These are phyloP conservation scores for Alloplasta piceator DNA, from an alignment of 2,888 invertebrate species.

Conservation along the genomic window DNA sequence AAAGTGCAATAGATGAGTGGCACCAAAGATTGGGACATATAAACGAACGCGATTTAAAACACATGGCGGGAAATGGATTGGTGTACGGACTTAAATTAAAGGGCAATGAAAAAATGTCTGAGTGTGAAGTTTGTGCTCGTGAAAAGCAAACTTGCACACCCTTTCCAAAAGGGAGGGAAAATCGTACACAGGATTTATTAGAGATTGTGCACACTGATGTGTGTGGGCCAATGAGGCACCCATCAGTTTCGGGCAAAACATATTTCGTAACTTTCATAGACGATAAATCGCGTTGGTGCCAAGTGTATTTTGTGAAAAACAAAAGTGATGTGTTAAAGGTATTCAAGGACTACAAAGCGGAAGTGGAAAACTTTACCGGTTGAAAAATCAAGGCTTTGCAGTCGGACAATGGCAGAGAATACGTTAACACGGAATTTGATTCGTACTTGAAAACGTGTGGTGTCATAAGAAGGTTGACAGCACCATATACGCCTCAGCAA, in stretches of 20 bases:
- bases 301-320: slow-evolving; percentile 23
- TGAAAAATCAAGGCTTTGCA: slow-evolving; percentile 32
- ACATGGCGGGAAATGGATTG: slow-evolving; percentile 43
- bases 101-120: slow-evolving; percentile 35
- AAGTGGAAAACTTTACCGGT: slow-evolving; percentile 39
- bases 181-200: slow-evolving; percentile 36
- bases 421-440: slow-evolving; percentile 13
- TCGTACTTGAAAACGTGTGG: slow-evolving; percentile 13
- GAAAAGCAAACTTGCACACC: slow-evolving; percentile 50
- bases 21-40: slow-evolving; percentile 55
- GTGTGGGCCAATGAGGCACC: slow-evolving; percentile 45
- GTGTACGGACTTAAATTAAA: slow-evolving; percentile 56
- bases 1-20: slow-evolving; percentile 42
- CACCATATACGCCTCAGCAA: slow-evolving; percentile 32
- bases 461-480: slow-evolving; percentile 22
- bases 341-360: slow-evolving; percentile 27
- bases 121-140: slow-evolving; percentile 53
- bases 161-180: slow-evolving; percentile 25
- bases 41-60: slow-evolving; percentile 50
- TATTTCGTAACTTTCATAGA: slow-evolving; percentile 52
- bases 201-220: slow-evolving; percentile 56
- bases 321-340: slow-evolving; percentile 29
- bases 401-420: slow-evolving; percentile 37
- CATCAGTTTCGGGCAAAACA: slow-evolving; percentile 31
- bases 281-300: slow-evolving; percentile 42